These are phyloP conservation scores for Rhamphomyia laevipes DNA, from an alignment of 2,888 invertebrate genomes.

Conservation along the genomic window DNA sequence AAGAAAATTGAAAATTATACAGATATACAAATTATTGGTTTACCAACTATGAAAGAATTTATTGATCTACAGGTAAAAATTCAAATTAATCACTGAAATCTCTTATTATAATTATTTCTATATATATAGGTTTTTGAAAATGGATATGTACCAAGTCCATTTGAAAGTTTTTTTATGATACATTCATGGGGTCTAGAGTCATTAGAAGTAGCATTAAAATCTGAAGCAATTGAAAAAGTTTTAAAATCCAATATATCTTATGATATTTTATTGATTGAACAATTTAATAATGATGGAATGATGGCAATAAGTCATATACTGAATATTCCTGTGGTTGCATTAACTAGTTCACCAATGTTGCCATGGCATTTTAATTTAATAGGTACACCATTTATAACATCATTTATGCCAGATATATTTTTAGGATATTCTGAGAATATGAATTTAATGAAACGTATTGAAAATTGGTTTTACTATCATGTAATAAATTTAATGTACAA, in stretches of 20 bases:
- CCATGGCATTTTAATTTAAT: constrained; percentile 44
- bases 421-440: constrained; percentile 36
- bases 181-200: constrained; percentile 24
- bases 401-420: constrained; percentile 43
- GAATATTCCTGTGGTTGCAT: constrained; percentile 44
- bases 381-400: constrained; percentile 43
- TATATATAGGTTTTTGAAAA: constrained; percentile 11
- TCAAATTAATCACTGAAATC: neutral
- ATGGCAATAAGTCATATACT: constrained; percentile 50
- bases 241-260: constrained; percentile 38
- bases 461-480: constrained; percentile 33
- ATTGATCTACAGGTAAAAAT: constrained; percentile 23
- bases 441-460: constrained; percentile 32
- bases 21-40: constrained; percentile 23
- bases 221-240: constrained; percentile 21
- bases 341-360: constrained; percentile 48
- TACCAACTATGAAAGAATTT: constrained; percentile 22
- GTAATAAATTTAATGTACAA: constrained; percentile 21
- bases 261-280: constrained; percentile 54
- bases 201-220: constrained; percentile 23
- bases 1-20: constrained; percentile 25
- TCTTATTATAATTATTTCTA: neutral
- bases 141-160: neutral
- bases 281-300: constrained; percentile 58
- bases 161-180: constrained; percentile 23